Evolutionary conservation across 1,140 invertebrate species (phyloP).

Genomic region (Propsilocerus akamusi): DNA sequence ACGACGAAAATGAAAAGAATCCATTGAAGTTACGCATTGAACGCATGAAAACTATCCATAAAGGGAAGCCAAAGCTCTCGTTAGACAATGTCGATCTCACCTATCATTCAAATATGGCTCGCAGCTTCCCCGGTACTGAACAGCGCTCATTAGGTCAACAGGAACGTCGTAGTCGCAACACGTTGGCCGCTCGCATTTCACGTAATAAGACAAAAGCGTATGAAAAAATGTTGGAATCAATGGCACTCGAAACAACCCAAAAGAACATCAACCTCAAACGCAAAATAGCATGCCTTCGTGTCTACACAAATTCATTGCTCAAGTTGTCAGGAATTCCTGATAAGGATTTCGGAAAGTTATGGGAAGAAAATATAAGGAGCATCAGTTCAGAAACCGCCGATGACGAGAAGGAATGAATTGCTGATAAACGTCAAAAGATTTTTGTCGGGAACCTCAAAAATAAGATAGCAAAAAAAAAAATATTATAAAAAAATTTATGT

Average conservation of each 20-base stretch:
- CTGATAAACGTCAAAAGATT: too few species aligned
- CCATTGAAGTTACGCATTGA: background rate
- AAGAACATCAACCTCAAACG: background rate
- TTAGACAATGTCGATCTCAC: background rate
- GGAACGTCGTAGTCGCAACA: background rate
- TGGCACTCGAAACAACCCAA: background rate
- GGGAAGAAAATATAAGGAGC: background rate
- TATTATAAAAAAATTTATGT: too few species aligned
- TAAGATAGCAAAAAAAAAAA: too few species aligned
- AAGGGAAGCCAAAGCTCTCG: background rate
- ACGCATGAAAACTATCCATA: background rate
- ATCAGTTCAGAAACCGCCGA: too few species aligned
- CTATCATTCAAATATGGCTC: background rate
- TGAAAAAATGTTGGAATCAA: background rate
- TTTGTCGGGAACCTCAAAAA: too few species aligned
- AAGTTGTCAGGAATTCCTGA: background rate
- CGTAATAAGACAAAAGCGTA: background rate
- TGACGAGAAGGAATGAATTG: too few species aligned
- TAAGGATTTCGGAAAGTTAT: background rate
- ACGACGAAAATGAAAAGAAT: background rate
- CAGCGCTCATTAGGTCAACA: background rate
- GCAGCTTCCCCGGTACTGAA: background rate
- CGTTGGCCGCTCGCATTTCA: background rate
- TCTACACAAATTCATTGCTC: background rate
- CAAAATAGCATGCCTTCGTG: background rate